These are phyloP conservation scores for Phyllotis vaccarum DNA, from an alignment of 2,797 vertebrate species.

Conservation along the genomic window DNA sequence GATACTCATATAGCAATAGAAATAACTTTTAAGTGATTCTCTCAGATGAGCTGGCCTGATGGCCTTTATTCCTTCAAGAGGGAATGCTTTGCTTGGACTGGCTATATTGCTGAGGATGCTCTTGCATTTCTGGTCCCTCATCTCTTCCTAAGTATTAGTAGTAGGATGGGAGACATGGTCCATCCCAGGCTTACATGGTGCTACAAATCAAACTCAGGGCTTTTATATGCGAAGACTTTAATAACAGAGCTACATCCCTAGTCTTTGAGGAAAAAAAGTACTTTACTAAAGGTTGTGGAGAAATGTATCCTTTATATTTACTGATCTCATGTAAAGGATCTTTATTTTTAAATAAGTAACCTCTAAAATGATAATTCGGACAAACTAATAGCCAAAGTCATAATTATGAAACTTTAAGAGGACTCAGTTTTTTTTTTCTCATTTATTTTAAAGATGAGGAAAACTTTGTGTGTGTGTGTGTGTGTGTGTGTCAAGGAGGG, in stretches of 20 bases:
- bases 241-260: background rate
- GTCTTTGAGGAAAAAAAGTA: background rate
- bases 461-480: background rate
- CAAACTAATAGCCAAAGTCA: background rate
- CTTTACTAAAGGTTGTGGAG: background rate
- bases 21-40: conserved; percentile 9
- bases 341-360: conserved; percentile 18
- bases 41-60: background rate
- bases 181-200: background rate
- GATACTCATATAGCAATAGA: background rate
- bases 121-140: background rate
- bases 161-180: background rate
- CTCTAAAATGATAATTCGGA: background rate
- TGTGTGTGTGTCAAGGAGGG: background rate
- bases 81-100: background rate
- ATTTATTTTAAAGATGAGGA: background rate
- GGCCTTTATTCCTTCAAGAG: conserved; percentile 7
- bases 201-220: background rate
- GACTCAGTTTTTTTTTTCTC: background rate
- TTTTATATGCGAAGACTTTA: background rate
- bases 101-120: background rate
- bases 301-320: background rate
- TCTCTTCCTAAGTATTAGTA: background rate
- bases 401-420: background rate
- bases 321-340: background rate